Conservation (phyloP, 1,140 invertebrate species). For the Harpegnathos saltator region DNA sequence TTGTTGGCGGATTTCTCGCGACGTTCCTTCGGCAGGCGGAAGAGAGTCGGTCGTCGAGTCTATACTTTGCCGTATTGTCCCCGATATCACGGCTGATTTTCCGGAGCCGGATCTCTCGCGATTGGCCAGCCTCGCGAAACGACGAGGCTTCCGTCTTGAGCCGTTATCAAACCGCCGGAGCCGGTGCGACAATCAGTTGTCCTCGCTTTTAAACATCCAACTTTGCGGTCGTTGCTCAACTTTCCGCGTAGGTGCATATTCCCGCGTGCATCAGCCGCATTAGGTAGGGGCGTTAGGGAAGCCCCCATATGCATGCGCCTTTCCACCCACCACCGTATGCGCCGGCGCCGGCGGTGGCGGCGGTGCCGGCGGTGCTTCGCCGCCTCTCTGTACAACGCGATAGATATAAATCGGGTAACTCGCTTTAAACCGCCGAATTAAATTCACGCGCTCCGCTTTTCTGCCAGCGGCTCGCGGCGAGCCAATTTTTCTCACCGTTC, state of each 20-base stretch:
- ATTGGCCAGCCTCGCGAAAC: not conserved
- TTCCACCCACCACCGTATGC: too few relatives aligned
- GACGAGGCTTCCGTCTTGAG: not conserved
- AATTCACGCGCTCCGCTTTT: slow-evolving; percentile 57
- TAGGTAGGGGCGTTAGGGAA: too few relatives aligned
- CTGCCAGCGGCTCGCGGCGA: too few relatives aligned
- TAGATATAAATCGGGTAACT: slow-evolving; percentile 64
- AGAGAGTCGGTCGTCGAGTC: not conserved
- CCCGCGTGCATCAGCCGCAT: slow-evolving; percentile 49
- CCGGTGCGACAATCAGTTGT: slow-evolving; percentile 51
- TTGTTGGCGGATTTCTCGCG: not conserved
- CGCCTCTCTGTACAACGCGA: slow-evolving; percentile 31
- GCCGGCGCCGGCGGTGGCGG: too few relatives aligned
- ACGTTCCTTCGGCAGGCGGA: not conserved
- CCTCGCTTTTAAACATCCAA: slow-evolving; percentile 42
- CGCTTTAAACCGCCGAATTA: slow-evolving; percentile 56
- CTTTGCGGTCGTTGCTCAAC: slow-evolving; percentile 27
- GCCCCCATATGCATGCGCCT: not conserved
- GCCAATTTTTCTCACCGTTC: too few relatives aligned
- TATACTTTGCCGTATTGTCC: not conserved
- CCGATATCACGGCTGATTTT: slow-evolving; percentile 34
- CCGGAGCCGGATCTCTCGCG: not conserved
- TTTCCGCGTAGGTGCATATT: slow-evolving; percentile 4
- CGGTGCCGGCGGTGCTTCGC: not conserved
- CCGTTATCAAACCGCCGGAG: slow-evolving; percentile 49